phyloP scores from a whole-genome alignment of 1,140 invertebrate species.

The Choristoneura fumiferana region DNA sequence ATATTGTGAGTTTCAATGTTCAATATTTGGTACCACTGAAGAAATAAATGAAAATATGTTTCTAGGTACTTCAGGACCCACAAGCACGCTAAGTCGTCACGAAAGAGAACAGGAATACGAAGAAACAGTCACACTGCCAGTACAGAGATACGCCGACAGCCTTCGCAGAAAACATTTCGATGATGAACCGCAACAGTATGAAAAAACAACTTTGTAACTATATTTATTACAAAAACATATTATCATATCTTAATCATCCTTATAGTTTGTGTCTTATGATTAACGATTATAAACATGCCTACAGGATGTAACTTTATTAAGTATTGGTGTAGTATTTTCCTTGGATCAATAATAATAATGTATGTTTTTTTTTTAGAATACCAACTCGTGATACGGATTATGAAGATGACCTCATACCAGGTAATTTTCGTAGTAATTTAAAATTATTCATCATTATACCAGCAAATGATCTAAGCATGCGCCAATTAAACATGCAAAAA shows the following conservation, averaged over 20 bases:
- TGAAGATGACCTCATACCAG: constrained; percentile 62
- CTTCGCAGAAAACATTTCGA: constrained; percentile 70
- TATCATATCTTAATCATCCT: background rate
- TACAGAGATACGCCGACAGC: constrained; percentile 79
- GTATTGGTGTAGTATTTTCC: background rate
- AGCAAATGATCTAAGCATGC: background rate
- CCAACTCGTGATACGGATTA: constrained; percentile 41
- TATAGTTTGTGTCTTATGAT: too few relatives aligned
- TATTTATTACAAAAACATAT: background rate
- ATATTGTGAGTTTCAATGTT: too few relatives aligned
- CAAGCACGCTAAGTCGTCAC: constrained; percentile 64
- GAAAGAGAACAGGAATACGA: constrained; percentile 82
- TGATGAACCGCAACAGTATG: constrained; percentile 43
- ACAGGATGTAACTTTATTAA: too few relatives aligned
- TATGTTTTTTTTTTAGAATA: constrained; percentile 40
- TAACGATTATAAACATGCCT: too few relatives aligned
- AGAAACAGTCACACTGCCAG: constrained; percentile 80
- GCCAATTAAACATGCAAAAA: too few relatives aligned
- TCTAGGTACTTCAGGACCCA: constrained; percentile 34
- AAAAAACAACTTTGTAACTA: constrained; percentile 11
- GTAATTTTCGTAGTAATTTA: constrained; percentile 28
- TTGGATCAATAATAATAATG: background rate
- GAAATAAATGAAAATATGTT: background rate
- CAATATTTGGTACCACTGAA: too few relatives aligned
- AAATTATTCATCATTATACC: background rate